These are phyloP conservation scores for Pterostichus niger DNA, from an alignment of 2,888 invertebrate species.

Conservation along the genomic window DNA sequence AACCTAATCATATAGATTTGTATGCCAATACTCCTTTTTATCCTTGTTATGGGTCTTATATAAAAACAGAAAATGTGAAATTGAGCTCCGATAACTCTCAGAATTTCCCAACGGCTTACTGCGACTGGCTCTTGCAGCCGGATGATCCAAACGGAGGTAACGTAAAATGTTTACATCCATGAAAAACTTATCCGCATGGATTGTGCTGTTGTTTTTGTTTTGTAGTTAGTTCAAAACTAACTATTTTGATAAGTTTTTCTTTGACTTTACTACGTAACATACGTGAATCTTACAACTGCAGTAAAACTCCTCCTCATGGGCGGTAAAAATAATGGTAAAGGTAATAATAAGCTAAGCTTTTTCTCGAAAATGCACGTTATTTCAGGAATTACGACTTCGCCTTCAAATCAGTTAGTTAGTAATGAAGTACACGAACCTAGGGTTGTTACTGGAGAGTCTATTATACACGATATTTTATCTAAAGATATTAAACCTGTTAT, in stretches of 20 bases:
- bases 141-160: conserved; percentile 74
- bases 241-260: conserved; percentile 68
- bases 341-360: conserved; percentile 68
- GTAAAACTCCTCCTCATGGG: conserved; percentile 64
- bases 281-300: conserved; percentile 57
- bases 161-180: conserved; percentile 70
- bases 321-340: conserved; percentile 56
- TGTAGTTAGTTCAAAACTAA: conserved; percentile 72
- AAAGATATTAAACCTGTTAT: conserved; percentile 69
- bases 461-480: conserved; percentile 69
- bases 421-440: conserved; percentile 71
- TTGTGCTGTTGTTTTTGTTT: conserved; percentile 71
- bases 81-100: conserved; percentile 61
- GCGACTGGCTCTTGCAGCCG: conserved; percentile 75
- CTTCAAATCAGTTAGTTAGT: conserved; percentile 74
- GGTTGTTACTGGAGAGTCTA: conserved; percentile 69
- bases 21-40: conserved; percentile 75
- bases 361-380: conserved; percentile 75
- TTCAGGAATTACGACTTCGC: conserved; percentile 76
- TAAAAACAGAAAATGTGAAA: conserved; percentile 46
- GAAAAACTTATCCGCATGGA: conserved; percentile 74
- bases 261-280: conserved; percentile 28
- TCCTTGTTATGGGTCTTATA: conserved; percentile 72
- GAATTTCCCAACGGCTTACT: conserved; percentile 74
- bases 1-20: conserved; percentile 71